Conservation (phyloP, 2,888 invertebrate species). For the Autographa pulchrina region DNA sequence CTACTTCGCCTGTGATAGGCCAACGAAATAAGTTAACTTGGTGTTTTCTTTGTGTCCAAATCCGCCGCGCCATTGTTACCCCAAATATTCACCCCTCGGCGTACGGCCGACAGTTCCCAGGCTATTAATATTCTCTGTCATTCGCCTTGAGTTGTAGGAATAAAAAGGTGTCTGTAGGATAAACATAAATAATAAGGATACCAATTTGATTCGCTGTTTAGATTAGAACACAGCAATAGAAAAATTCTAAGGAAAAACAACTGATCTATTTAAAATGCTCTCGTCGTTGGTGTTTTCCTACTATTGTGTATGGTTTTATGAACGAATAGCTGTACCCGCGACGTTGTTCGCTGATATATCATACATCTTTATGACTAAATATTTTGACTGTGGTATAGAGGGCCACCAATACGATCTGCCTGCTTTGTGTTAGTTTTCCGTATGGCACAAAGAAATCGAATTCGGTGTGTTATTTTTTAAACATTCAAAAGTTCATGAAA, state of each 20-base stretch:
- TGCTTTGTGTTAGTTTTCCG: too few relatives aligned
- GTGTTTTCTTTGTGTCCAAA: conserved; percentile 16
- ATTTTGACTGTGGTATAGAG: too few relatives aligned
- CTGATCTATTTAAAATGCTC: neutral
- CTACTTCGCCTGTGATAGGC: conserved; percentile 35
- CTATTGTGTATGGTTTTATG: too few relatives aligned
- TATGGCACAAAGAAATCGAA: too few relatives aligned
- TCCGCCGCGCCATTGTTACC: neutral
- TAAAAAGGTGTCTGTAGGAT: neutral
- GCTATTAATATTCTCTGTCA: conserved; percentile 39
- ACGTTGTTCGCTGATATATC: too few relatives aligned
- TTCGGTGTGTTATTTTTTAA: too few relatives aligned
- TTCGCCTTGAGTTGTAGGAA: conserved; percentile 6
- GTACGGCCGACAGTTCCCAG: neutral
- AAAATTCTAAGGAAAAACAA: too few relatives aligned
- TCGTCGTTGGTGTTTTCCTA: neutral
- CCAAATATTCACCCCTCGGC: conserved; percentile 9
- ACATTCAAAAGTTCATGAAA: too few relatives aligned
- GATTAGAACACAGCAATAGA: neutral
- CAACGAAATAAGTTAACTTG: neutral
- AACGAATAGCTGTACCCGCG: too few relatives aligned
- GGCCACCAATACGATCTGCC: too few relatives aligned
- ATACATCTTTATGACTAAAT: too few relatives aligned
- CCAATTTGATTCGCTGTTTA: neutral
- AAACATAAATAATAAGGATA: neutral